Evolutionary conservation across 1,140 invertebrate genomes (phyloP).

Genomic region (Mya arenaria): DNA sequence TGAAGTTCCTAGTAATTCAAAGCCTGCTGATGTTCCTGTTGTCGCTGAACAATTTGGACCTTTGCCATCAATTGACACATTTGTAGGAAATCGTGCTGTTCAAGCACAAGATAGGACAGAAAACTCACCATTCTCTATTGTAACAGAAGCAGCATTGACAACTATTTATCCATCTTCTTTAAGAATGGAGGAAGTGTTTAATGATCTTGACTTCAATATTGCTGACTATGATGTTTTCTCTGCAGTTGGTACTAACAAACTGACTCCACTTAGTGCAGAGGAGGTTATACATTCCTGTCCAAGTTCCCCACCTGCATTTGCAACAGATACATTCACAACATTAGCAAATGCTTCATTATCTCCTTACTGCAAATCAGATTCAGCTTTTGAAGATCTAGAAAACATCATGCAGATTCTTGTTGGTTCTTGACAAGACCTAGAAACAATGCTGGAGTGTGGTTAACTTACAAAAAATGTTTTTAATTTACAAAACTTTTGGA

Average conservation of each 20-base stretch:
- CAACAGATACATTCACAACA: constrained; percentile 57
- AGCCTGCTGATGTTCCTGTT: not conserved
- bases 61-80: constrained; percentile 66
- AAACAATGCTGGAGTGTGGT: not conserved
- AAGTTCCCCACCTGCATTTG: constrained; percentile 44
- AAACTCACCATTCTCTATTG: constrained; percentile 23
- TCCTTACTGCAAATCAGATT: constrained; percentile 69
- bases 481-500: not conserved
- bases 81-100: constrained; percentile 52
- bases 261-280: constrained; percentile 86
- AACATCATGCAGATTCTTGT: constrained; percentile 78
- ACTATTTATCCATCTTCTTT: constrained; percentile 35
- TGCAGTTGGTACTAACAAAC: constrained; percentile 83
- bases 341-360: constrained; percentile 59
- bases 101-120: not conserved
- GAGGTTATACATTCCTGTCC: constrained; percentile 85
- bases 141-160: constrained; percentile 24
- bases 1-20: not conserved
- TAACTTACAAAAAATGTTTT: not conserved
- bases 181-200: constrained; percentile 77
- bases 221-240: constrained; percentile 80
- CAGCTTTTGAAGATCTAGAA: constrained; percentile 74
- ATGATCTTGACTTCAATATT: constrained; percentile 78
- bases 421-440: constrained; percentile 57
- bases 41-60: constrained; percentile 39